A percentile compares a stretch with the other conserved stretches of the same genome.
These are phyloP conservation scores for Heterochromis multidens DNA, from an alignment of 2,113 vertebrate genomes.

Conservation along the genomic window DNA sequence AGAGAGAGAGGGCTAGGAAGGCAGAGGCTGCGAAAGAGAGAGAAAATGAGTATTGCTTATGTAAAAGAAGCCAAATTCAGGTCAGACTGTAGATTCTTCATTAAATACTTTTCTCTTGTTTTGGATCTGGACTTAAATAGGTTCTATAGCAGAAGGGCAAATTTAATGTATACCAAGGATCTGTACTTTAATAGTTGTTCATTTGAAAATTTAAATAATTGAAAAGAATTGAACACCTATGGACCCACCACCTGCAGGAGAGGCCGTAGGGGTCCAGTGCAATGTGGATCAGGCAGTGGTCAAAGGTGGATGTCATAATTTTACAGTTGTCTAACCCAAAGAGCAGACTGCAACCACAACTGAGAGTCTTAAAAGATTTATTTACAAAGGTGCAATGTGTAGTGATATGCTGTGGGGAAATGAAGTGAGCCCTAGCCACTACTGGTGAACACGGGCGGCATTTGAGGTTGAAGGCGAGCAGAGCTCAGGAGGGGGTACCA, in stretches of 20 bases:
- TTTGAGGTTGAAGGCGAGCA: not conserved
- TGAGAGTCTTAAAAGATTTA: too few relatives aligned
- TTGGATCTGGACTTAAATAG: not conserved
- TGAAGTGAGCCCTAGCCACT: too few relatives aligned
- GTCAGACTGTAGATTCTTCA: conserved; percentile 54
- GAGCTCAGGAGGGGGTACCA: too few relatives aligned
- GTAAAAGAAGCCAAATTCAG: conserved; percentile 60
- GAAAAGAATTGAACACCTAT: not conserved
- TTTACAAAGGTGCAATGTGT: too few relatives aligned
- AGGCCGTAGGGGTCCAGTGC: not conserved
- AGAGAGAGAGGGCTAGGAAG: conserved; percentile 9
- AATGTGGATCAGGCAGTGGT: not conserved
- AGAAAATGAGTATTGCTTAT: conserved; percentile 51
- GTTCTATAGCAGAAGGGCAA: not conserved
- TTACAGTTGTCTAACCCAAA: too few relatives aligned
- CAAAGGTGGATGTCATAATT: too few relatives aligned
- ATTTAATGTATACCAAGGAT: not conserved
- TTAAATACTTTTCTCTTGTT: conserved; percentile 13
- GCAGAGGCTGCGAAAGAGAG: conserved; percentile 3
- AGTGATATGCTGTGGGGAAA: too few relatives aligned
- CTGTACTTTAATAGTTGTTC: not conserved
- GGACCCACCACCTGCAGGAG: not conserved
- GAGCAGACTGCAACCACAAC: too few relatives aligned
- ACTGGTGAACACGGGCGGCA: too few relatives aligned
- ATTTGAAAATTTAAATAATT: not conserved